Evolutionary conservation across 2,113 vertebrate species (phyloP).

Genomic region (Conger conger): DNA sequence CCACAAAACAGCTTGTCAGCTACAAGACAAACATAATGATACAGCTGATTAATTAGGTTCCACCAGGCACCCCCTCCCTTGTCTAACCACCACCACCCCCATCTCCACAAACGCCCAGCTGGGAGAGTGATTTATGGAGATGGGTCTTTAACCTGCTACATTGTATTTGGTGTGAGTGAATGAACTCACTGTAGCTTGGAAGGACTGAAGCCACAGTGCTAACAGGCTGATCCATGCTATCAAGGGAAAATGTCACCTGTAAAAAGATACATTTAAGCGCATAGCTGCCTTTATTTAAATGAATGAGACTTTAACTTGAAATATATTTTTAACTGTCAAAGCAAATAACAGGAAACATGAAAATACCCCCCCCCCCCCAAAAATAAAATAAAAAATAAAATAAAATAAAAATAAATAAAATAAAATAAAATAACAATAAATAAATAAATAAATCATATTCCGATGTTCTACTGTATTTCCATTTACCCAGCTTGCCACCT

Average conservation of each 20-base stretch:
- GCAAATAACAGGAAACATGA: no score
- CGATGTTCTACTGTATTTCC: no score
- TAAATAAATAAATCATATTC: no score
- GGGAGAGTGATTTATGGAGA: conserved; percentile 83
- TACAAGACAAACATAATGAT: conserved; percentile 85
- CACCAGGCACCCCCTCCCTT: conserved; percentile 58
- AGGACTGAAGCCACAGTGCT: conserved; percentile 66
- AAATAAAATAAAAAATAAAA: no score
- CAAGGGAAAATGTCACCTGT: conserved; percentile 79
- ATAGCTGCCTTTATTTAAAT: conserved; percentile 16
- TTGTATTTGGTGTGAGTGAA: conserved; percentile 80
- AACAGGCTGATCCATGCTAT: conserved; percentile 74
- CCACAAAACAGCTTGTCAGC: conserved; percentile 78
- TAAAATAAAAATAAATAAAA: not conserved
- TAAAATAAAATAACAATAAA: not conserved
- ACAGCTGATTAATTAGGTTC: conserved; percentile 82
- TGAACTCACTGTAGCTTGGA: conserved; percentile 68
- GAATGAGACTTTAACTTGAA: not conserved
- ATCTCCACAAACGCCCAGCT: conserved; percentile 56
- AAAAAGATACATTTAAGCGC: conserved; percentile 57
- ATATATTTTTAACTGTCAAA: no score
- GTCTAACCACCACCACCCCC: not conserved
- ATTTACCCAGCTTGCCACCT: conserved; percentile 58
- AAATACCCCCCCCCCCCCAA: no score
- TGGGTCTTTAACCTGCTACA: conserved; percentile 77